These are phyloP conservation scores for Synanthedon tipuliformis DNA, from an alignment of 2,888 invertebrate genomes.

Conservation along the genomic window DNA sequence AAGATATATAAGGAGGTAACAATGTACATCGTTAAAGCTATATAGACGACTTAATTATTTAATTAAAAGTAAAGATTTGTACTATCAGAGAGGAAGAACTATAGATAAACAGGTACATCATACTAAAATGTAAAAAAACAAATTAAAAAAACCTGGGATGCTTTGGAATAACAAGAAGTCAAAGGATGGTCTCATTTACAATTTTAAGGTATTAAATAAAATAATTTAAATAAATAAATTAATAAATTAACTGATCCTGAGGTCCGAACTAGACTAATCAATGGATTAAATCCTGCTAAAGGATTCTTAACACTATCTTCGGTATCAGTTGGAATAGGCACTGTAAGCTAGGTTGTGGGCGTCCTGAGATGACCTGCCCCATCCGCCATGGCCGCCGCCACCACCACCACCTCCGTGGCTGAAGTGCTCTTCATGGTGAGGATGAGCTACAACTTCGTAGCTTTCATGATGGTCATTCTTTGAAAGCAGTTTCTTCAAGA, in stretches of 20 bases:
- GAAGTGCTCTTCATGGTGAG: slow-evolving; percentile 73
- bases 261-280: slow-evolving; percentile 47
- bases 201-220: slow-evolving; percentile 31
- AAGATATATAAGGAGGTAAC: slow-evolving; percentile 18
- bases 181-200: slow-evolving; percentile 44
- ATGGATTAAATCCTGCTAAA: slow-evolving; percentile 12
- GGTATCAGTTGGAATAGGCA: slow-evolving; percentile 64
- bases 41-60: slow-evolving; percentile 16
- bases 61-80: slow-evolving; percentile 29
- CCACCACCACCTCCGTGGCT: slow-evolving; percentile 62
- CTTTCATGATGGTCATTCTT: slow-evolving; percentile 76
- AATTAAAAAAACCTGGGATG: slow-evolving; percentile 21
- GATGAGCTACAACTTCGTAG: slow-evolving; percentile 82
- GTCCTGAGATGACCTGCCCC: slow-evolving; percentile 75
- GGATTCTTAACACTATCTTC: slow-evolving; percentile 26
- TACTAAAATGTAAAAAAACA: slow-evolving; percentile 7
- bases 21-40: slow-evolving; percentile 42
- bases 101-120: slow-evolving; percentile 36
- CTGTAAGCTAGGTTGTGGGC: slow-evolving; percentile 80
- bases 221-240: slow-evolving; percentile 60
- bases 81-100: slow-evolving; percentile 27
- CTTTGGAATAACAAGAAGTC: slow-evolving; percentile 32
- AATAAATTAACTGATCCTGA: slow-evolving; percentile 56
- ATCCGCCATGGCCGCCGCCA: slow-evolving; percentile 62
- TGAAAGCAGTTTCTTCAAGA: slow-evolving; percentile 75